Percentiles rank a stretch among this genome's conserved stretches.
phyloP scores from a whole-genome alignment of 2,797 vertebrate genomes.

The Schizopygopsis malacanthus region DNA sequence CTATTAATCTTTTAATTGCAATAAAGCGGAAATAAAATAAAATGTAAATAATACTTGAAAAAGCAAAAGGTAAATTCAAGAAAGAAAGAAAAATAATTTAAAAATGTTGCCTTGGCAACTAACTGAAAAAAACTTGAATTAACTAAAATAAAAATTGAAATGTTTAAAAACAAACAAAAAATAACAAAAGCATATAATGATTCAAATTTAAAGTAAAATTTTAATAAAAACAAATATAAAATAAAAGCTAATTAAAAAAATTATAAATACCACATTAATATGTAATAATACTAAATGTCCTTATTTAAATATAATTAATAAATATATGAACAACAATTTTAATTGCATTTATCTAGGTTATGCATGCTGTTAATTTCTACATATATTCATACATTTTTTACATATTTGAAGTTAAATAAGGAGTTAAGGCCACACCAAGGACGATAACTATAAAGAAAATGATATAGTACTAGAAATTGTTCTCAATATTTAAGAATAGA shows the following conservation, averaged over 20 bases:
- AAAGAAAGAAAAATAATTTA: too few species aligned
- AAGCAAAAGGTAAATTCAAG: too few species aligned
- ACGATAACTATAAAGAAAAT: neutral
- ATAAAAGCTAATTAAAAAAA: neutral
- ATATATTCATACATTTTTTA: neutral
- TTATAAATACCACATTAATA: neutral
- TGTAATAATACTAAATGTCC: neutral
- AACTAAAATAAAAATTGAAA: neutral
- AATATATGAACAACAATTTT: too few species aligned
- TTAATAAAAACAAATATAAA: neutral
- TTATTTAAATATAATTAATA: too few species aligned
- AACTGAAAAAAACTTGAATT: neutral
- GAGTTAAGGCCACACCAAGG: neutral
- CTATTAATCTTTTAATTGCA: neutral
- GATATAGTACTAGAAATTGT: neutral
- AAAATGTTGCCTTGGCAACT: neutral
- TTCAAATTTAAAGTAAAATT: neutral
- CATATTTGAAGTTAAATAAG: neutral
- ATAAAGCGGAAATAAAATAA: neutral
- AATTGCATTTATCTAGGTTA: neutral
- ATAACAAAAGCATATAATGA: neutral
- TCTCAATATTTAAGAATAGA: neutral
- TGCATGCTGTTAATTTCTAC: neutral
- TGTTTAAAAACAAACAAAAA: neutral
- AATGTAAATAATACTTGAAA: too few species aligned